Base-by-base conservation (phyloP, 2,888 invertebrate species). In the Phymatocera aterrima region DNA sequence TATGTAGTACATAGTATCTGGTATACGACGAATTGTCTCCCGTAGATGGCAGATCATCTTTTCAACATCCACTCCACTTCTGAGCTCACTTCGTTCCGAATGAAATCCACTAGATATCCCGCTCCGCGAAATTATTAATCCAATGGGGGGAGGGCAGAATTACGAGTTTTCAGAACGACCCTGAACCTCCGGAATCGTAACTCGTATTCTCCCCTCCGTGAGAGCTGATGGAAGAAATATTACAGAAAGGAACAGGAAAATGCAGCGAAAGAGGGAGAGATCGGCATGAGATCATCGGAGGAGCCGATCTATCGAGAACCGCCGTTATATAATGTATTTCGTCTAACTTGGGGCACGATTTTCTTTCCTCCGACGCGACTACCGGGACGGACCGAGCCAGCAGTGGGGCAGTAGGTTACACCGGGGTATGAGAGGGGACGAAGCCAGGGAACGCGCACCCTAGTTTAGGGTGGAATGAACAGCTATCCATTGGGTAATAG, bases 391-490 rank as follows among this genome's bases (percentile, higher is more conserved):
- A n/a, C n/a, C n/a, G n/a, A n/a, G 37, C 37, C 61, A 64, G 10
- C 61, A 64, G 37, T 89, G 87, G 89, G 89, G 89, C 88, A 89
- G 88, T 89, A 88, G 89, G 89, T 89, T 89, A 89, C 85, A 83
- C 84, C 85, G 84, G 88, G 89, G 87, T 12, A 40, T 60, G 57
- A 37, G 68, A 37, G 37, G 5, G 31, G 21, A 24, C 18, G 72
- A 72, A 54, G 48, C 51, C 34, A 54, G 72, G 54, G 40, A 48
- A 72, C 48, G 51, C 24, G 81, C 84, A 85, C 85, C 85, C 85
- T 85, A 81, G 24, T 21, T 83, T 83, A 82, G 83, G 83, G 84
- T 83, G 31, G 65, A 43, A 65, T 57, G 37, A 31, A 48, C 78
- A 64, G 61, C 60, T 12, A 72, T 3, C 31, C 34, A 48, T 72